These are phyloP conservation scores for Ivindomyrus marchei DNA, from an alignment of 2,113 vertebrate genomes.

Conservation along the genomic window DNA sequence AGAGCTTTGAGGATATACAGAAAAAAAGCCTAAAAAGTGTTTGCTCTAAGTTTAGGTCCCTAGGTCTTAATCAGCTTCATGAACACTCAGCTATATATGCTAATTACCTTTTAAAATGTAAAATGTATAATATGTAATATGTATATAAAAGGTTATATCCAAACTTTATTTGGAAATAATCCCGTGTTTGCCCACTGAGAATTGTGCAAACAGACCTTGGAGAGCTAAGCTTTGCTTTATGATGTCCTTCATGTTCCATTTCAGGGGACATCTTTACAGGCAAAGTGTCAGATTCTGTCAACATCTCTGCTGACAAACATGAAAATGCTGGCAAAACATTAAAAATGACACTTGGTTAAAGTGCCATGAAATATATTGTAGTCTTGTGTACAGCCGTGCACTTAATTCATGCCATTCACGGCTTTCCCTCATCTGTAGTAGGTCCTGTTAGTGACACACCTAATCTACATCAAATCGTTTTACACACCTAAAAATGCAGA, in stretches of 20 bases:
- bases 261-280: neutral
- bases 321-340: neutral
- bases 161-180: neutral
- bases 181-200: neutral
- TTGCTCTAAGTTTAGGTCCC: neutral
- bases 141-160: neutral
- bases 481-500: neutral
- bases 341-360: neutral
- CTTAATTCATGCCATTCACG: neutral
- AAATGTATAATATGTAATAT: neutral
- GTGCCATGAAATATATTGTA: neutral
- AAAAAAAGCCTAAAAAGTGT: neutral
- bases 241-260: neutral
- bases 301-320: neutral
- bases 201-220: neutral
- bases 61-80: neutral
- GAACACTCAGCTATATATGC: neutral
- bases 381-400: neutral
- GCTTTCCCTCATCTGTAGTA: neutral
- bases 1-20: neutral
- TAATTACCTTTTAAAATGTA: neutral
- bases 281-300: neutral
- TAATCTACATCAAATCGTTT: neutral
- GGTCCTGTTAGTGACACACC: neutral
- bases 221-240: neutral